These are phyloP conservation scores for Coturnix japonica DNA, from an alignment of 2,113 vertebrate genomes.

Conservation along the genomic window DNA sequence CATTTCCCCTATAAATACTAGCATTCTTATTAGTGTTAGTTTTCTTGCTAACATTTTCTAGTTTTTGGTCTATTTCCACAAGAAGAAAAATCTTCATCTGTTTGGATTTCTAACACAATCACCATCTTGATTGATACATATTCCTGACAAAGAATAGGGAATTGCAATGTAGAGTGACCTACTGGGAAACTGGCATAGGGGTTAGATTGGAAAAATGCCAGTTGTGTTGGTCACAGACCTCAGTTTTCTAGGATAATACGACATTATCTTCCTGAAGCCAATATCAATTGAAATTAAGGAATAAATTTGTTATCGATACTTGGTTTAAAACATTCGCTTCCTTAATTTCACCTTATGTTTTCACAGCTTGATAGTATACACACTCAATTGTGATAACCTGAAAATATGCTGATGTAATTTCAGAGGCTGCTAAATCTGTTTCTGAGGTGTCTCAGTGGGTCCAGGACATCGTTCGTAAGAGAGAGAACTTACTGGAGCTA, in stretches of 20 bases:
- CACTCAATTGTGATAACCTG: neutral
- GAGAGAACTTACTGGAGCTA: slow-evolving; percentile 89
- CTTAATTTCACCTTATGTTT: neutral
- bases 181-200: neutral
- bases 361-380: neutral
- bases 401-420: neutral
- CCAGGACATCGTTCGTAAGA: slow-evolving; percentile 76
- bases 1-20: neutral
- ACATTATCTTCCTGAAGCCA: neutral
- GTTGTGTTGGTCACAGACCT: neutral
- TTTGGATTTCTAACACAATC: neutral
- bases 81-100: neutral
- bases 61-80: neutral
- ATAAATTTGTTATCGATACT: neutral
- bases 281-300: neutral
- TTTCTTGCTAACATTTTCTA: neutral
- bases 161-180: neutral
- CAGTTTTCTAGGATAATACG: neutral
- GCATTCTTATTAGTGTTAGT: neutral
- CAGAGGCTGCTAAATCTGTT: slow-evolving; percentile 82
- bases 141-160: neutral
- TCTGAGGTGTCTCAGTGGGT: slow-evolving; percentile 81
- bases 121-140: neutral
- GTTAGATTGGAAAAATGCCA: neutral
- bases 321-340: neutral